phyloP scores from a whole-genome alignment of 2,113 vertebrate species.

The Proterorhinus semilunaris region DNA sequence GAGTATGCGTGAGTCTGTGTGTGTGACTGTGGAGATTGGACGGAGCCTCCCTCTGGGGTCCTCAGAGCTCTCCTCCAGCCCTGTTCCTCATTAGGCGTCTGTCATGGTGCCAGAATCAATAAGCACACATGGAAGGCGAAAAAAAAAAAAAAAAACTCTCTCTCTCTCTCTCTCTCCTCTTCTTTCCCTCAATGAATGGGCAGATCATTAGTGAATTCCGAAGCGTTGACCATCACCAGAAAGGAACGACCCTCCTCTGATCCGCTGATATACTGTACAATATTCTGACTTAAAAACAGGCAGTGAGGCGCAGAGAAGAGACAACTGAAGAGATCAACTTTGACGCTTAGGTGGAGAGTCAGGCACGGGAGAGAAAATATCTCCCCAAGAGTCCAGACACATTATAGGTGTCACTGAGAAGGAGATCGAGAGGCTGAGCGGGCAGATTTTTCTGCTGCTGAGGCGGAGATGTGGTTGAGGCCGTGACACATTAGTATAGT shows the following conservation, averaged over 20 bases:
- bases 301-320: neutral
- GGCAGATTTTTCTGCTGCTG: neutral
- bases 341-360: neutral
- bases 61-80: slow-evolving; percentile 59
- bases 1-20: slow-evolving; percentile 23
- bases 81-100: slow-evolving; percentile 75
- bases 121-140: slow-evolving; percentile 64
- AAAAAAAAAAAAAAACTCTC: slow-evolving; percentile 28
- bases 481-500: neutral
- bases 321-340: neutral
- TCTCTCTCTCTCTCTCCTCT: slow-evolving; percentile 20
- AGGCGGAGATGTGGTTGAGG: neutral
- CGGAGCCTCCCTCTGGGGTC: slow-evolving; percentile 54
- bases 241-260: slow-evolving; percentile 51
- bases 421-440: neutral
- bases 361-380: too few relatives aligned
- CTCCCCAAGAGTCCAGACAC: neutral
- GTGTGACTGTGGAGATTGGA: slow-evolving; percentile 31
- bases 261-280: slow-evolving; percentile 49
- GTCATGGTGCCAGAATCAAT: slow-evolving; percentile 77
- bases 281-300: neutral
- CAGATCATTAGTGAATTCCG: slow-evolving; percentile 72
- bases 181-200: slow-evolving; percentile 60
- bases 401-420: neutral
- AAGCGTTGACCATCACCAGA: slow-evolving; percentile 67